Percentiles rank a stretch among this genome's conserved stretches.
Conservation (phyloP, 2,113 vertebrate species). For the Oreochromis tanganicae region DNA sequence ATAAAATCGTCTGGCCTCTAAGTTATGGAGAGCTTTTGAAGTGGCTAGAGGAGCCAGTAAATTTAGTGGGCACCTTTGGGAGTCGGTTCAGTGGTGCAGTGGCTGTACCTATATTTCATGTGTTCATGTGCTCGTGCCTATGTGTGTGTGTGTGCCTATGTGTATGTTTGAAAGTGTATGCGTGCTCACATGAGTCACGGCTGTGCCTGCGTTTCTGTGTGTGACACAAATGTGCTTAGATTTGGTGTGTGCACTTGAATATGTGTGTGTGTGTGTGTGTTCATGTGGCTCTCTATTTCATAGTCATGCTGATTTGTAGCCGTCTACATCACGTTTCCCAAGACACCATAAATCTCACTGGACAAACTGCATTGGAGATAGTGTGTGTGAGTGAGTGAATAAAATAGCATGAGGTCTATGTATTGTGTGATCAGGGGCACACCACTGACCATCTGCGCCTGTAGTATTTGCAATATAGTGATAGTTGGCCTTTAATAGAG, state of each 20-base stretch:
- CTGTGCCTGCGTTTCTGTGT: neutral
- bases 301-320: constrained; percentile 86
- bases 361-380: constrained; percentile 52
- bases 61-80: constrained; percentile 90
- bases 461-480: neutral
- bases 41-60: constrained; percentile 86
- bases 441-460: constrained; percentile 1
- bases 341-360: constrained; percentile 82
- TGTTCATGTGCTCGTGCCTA: constrained; percentile 16
- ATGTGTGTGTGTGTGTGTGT: neutral
- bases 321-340: constrained; percentile 82
- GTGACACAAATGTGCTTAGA: constrained; percentile 29
- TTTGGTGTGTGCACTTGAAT: neutral
- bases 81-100: constrained; percentile 73
- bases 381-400: neutral
- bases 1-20: constrained; percentile 87
- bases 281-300: constrained; percentile 77
- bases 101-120: constrained; percentile 62
- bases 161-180: constrained; percentile 7
- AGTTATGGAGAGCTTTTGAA: constrained; percentile 92
- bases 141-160: neutral
- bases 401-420: neutral
- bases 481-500: neutral
- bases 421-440: neutral
- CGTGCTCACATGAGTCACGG: neutral